Evolutionary conservation across 2,113 vertebrate genomes (phyloP).

Genomic region (Tachysurus vachellii): DNA sequence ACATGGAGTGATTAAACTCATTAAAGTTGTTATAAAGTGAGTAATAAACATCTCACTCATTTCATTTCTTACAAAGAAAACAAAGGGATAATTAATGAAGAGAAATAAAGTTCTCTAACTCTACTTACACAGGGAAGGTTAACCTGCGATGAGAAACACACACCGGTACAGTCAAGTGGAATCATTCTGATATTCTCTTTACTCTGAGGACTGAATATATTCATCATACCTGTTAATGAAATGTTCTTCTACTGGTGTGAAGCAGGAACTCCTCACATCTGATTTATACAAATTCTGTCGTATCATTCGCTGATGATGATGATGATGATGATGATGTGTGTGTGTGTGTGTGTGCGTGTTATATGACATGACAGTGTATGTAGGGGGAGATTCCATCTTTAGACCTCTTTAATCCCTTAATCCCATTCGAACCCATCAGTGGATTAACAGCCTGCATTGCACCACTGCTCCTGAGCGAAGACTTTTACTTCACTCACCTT

Average conservation of each 20-base stretch:
- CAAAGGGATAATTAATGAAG: background rate
- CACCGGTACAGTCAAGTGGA: background rate
- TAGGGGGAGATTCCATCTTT: background rate
- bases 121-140: background rate
- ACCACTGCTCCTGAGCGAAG: background rate
- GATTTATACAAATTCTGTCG: background rate
- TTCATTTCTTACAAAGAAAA: background rate
- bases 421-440: background rate
- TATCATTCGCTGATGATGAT: background rate
- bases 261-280: background rate
- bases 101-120: background rate
- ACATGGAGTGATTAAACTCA: background rate
- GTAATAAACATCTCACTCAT: background rate
- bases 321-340: background rate
- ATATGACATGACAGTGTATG: background rate
- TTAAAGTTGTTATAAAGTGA: background rate
- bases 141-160: background rate
- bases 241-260: background rate
- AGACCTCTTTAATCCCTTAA: slow-evolving; percentile 6
- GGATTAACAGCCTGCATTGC: background rate
- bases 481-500: background rate
- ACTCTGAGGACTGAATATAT: background rate
- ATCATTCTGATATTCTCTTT: background rate
- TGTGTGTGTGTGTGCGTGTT: background rate
- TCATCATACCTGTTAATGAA: background rate